Conservation (phyloP, 2,113 vertebrate genomes). For the Erinaceus europaeus region DNA sequence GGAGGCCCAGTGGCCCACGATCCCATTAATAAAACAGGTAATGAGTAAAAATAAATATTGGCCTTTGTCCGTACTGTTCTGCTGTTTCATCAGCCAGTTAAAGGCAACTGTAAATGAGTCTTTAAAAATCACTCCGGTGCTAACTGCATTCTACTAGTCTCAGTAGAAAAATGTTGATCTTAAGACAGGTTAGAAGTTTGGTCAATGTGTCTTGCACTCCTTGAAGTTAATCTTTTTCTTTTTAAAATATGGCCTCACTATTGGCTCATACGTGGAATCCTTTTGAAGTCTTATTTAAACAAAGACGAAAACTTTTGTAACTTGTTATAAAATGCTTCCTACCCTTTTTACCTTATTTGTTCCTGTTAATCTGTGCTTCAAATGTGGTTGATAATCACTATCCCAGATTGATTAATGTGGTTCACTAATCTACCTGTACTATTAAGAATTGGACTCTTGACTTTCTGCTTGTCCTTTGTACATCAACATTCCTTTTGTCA, state of each 20-base stretch:
- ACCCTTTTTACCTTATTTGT: constrained; percentile 38
- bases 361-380: constrained; percentile 57
- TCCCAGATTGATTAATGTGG: neutral
- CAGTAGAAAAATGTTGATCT: constrained; percentile 36
- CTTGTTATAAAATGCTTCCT: constrained; percentile 49
- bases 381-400: constrained; percentile 37
- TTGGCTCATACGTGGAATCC: constrained; percentile 43
- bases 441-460: neutral
- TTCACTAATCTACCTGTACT: constrained; percentile 7
- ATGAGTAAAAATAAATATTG: constrained; percentile 68
- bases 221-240: constrained; percentile 1
- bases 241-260: neutral
- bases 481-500: neutral
- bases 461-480: neutral
- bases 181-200: constrained; percentile 1
- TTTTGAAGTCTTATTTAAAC: constrained; percentile 72
- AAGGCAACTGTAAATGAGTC: constrained; percentile 29
- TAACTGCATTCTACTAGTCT: constrained; percentile 42
- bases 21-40: constrained; percentile 69
- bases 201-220: neutral
- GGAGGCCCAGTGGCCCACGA: constrained; percentile 45
- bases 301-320: constrained; percentile 65
- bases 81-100: constrained; percentile 44
- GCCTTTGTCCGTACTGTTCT: constrained; percentile 32
- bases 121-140: constrained; percentile 47